Evolutionary conservation across 2,797 vertebrate genomes (phyloP), one percentile per base, ranked within the genome.

Genomic region (Sphenopsis melanotis): DNA sequence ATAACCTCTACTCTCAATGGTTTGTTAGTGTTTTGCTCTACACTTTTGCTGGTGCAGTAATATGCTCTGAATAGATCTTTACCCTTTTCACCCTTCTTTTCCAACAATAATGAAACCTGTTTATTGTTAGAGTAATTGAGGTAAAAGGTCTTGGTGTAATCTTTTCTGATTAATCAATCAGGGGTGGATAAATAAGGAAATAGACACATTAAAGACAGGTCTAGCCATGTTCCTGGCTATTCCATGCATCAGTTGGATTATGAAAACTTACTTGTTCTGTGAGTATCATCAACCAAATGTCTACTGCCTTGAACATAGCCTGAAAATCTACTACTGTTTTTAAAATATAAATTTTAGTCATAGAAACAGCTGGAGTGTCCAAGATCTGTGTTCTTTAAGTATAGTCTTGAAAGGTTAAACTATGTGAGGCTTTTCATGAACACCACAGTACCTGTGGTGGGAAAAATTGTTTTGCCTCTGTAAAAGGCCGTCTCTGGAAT

Each of bases 381-480:
- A 86, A 91, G 68, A 3, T 36, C 0, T 34, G 2, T 41, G 1
- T n/a, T 83, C 59, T 77, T 81, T 61, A 3, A 47, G 11, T 61
- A 7, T 24, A 47, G 32, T 57, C n/a, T 56, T 82, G 32, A 55
- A 63, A 41, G 8, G 3, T 46, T 89, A 59, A 87, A 57, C n/a
- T 78, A 27, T 21, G 63, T 72, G 16, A 93, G 13, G 13, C 13
- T 70, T 68, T 86, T 78, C 22, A 27, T 36, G 8, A 24, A 20
- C 0, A 0, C n/a, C n/a, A n/a, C n/a, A n/a, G 21, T 81, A 46
- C 15, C 19, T 49, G 5, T 29, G 11, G 13, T 3, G 2, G 20
- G 10, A 20, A 30, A 27, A 75, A 37, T 42, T 39, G 12, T 37
- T 85, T 90, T 91, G 41, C 41, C 22, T 4, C 29, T 68, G 15